Base-by-base conservation (phyloP, 1,140 invertebrate species). In the Musca vetustissima region DNA sequence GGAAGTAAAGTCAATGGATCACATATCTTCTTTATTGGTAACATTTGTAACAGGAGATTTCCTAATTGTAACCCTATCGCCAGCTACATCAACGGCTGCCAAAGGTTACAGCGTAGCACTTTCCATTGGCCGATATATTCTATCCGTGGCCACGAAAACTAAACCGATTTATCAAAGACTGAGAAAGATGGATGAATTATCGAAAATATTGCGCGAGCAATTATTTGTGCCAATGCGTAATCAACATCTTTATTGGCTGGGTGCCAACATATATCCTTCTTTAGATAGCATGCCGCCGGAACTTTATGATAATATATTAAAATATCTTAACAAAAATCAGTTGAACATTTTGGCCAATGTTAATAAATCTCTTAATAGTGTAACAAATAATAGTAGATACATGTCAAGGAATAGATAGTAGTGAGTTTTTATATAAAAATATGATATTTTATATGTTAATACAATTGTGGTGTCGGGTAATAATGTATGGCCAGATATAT, bases 201-300 rank as follows among this genome's bases (percentile, higher is more conserved):
- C 72, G 2, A 53, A 70, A 2, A 59, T 72, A 48, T 43, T 80
- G 36, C 76, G 76, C 15, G 69, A 80, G 48, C 55, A 79, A 25
- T 14, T 80, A n/a, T 80, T 80, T 49, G 71, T 79, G 6, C 78
- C 75, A 0, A 72, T 80, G 73, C 72, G 78, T 4, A 52, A 71
- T 0, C 74, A 74, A 49, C 78, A 80, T 25, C 55, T 80, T 22
- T 22, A 52, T 3, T 43, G 70, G 13, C 22, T 76, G 15, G 65
- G 71, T 15, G 64, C 66, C 11, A 57, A 69, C 47, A 25, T 72
- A 9, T 70, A 75, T 57, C 78, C 78, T 0, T 66, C 74, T 2
- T 55, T 80, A 0, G 13, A 73, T 64, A 78, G 74, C 0, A 28
- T 80, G 14, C 78, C 78, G 2, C 50, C 50, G 0, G 76, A 76